A percentile compares a stretch with the other conserved stretches of the same genome.
phyloP scores from a whole-genome alignment of 2,888 invertebrate genomes.

The Eilema depressum region DNA sequence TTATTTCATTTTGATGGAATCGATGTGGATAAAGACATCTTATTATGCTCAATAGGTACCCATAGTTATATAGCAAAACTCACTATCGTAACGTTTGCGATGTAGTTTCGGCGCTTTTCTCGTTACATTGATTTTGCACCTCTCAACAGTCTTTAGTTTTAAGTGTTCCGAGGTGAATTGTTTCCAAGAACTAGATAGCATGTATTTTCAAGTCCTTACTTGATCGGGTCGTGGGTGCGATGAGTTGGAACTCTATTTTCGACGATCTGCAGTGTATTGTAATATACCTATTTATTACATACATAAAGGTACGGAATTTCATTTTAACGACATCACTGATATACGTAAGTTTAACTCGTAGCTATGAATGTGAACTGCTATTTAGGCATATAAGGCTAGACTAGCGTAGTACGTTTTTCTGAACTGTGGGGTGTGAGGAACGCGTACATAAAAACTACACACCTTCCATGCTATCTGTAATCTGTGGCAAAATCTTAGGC shows the following conservation, averaged over 20 bases:
- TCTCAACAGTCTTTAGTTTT: too few relatives aligned
- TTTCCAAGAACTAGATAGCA: too few relatives aligned
- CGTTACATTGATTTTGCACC: too few relatives aligned
- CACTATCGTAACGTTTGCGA: too few relatives aligned
- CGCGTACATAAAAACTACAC: background rate
- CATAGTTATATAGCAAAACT: too few relatives aligned
- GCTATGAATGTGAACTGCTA: slow-evolving; percentile 9
- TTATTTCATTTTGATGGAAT: background rate
- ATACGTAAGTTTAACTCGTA: slow-evolving; percentile 22
- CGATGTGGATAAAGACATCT: too few relatives aligned
- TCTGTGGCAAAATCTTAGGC: background rate
- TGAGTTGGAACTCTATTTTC: slow-evolving; percentile 5
- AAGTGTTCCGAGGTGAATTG: too few relatives aligned
- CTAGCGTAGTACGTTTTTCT: background rate
- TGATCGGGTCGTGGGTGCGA: background rate
- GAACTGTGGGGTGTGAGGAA: background rate
- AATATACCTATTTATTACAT: background rate
- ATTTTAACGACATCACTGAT: slow-evolving; percentile 17
- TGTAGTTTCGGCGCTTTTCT: too few relatives aligned
- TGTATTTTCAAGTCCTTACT: background rate
- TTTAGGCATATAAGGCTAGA: background rate
- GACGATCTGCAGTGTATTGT: background rate
- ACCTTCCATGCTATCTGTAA: background rate
- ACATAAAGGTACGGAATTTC: background rate
- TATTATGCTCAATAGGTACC: too few relatives aligned